Conservation (phyloP, 2,113 vertebrate species). For the Xyrauchen texanus region DNA sequence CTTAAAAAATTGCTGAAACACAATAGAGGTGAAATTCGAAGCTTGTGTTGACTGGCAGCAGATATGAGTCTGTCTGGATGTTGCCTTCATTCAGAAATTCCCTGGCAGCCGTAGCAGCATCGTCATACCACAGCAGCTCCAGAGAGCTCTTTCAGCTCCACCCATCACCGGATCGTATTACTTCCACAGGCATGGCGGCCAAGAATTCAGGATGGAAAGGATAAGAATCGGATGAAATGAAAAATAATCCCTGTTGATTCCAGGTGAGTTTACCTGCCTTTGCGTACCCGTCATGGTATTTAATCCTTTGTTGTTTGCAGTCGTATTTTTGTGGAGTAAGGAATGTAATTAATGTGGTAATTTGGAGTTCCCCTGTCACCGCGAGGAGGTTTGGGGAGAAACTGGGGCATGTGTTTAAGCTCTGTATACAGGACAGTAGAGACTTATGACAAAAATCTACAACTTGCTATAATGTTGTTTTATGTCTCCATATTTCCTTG, state of each 20-base stretch:
- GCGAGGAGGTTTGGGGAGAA: slow-evolving; percentile 4
- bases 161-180: slow-evolving; percentile 9
- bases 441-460: slow-evolving; percentile 36
- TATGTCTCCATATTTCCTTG: slow-evolving; percentile 40
- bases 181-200: slow-evolving; percentile 2
- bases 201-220: slow-evolving; percentile 41
- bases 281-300: slow-evolving; percentile 26
- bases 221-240: slow-evolving; percentile 40
- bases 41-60: slow-evolving; percentile 70
- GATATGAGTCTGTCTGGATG: slow-evolving; percentile 67
- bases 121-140: slow-evolving; percentile 30
- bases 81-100: slow-evolving; percentile 56
- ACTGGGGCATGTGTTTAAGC: not conserved
- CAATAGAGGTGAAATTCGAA: slow-evolving; percentile 66
- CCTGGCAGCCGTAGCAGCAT: slow-evolving; percentile 40
- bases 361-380: slow-evolving; percentile 29
- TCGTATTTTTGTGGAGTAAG: slow-evolving; percentile 20
- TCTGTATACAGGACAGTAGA: slow-evolving; percentile 13
- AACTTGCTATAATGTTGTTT: slow-evolving; percentile 35
- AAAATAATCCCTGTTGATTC: slow-evolving; percentile 37
- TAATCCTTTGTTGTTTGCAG: slow-evolving; percentile 34
- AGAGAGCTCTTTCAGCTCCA: slow-evolving; percentile 32
- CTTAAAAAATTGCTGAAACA: slow-evolving; percentile 65
- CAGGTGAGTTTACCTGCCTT: slow-evolving; percentile 37
- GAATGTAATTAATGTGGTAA: slow-evolving; percentile 32